Base-by-base conservation (phyloP, 2,797 vertebrate species). In the Sciurus carolinensis region DNA sequence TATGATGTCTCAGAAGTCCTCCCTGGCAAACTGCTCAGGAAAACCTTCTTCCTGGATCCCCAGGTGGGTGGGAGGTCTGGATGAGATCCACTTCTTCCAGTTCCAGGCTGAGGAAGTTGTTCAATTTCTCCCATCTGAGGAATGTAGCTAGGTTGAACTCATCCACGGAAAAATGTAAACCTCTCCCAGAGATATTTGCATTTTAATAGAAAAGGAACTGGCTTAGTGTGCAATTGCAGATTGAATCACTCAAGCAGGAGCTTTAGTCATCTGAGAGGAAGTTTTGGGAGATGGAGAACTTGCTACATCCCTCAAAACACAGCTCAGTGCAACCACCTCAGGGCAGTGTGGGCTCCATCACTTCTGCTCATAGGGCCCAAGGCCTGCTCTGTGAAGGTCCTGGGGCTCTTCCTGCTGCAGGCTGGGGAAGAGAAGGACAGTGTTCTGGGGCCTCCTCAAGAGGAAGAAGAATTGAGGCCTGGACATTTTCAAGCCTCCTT, bases 1-100 rank as follows among this genome's bases (percentile, higher is more conserved):
- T 99, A 98, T 81, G 99, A 99, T 66, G 52, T 99, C 91, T 98
- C 97, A 92, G 98, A 98, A 94, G 98, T 99, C 87, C 98, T 94
- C 8, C 97, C 98, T 52, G 99, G 98, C 91, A 94, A 98, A 97
- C 98, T 96, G 7, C 97, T 99, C 95, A 94, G 0, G 87, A 99
- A 99, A 97, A 98, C 95, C 83, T 99, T 99, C 95, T 97, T 84
- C 50, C 72, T 98, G 59, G 95, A 97, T 84, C 87, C 98, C 36
- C 91, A 98, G 99, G 99, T 99, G 75, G 97, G 97, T 71, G 47
- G 71, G 84, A 69, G 44, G 2, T 0, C 17, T 0, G 71, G 14
- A 0, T 9, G 15, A 0, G 0, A 83, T 62, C 1, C 3, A 82
- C 77, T 2, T 66, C 20, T 42, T 50, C 20, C 0, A 4, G 67